Conservation (phyloP, 64 coral and sea anemone genomes). For the Pachyseris speciosa region DNA sequence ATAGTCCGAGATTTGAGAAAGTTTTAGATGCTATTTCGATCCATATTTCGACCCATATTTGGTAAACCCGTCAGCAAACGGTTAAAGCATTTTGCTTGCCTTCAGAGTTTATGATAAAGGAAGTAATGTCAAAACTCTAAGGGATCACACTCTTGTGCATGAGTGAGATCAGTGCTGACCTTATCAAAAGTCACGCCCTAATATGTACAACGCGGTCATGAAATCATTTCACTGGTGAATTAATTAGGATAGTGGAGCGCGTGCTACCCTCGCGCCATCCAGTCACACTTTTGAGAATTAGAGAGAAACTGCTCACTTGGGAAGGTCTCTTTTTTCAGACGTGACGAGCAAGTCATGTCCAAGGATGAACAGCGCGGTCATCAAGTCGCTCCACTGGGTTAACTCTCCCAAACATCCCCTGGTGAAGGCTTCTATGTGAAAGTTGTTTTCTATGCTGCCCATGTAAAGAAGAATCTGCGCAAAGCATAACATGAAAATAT, state of each 20-base stretch:
- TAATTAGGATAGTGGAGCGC: no score
- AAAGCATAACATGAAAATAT: no score
- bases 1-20: no score
- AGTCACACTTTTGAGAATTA: background rate
- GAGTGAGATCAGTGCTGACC: background rate
- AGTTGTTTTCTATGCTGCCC: conserved; percentile 35
- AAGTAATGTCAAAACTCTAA: no score
- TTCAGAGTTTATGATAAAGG: no score
- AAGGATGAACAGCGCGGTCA: conserved; percentile 70
- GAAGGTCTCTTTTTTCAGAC: background rate
- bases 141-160: background rate
- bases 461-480: conserved; percentile 67
- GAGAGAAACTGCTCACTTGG: background rate
- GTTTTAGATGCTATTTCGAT: no score
- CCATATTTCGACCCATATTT: no score
- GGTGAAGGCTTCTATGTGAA: conserved; percentile 46
- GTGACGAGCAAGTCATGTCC: conserved; percentile 77
- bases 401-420: conserved; percentile 78
- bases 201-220: conserved; percentile 75
- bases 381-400: conserved; percentile 87
- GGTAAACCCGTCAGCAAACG: no score
- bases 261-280: no score
- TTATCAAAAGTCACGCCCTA: conserved; percentile 76
- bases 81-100: no score
- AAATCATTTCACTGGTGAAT: conserved; percentile 89